phyloP scores from a whole-genome alignment of 2,888 invertebrate genomes.

The Operophtera brumata region DNA sequence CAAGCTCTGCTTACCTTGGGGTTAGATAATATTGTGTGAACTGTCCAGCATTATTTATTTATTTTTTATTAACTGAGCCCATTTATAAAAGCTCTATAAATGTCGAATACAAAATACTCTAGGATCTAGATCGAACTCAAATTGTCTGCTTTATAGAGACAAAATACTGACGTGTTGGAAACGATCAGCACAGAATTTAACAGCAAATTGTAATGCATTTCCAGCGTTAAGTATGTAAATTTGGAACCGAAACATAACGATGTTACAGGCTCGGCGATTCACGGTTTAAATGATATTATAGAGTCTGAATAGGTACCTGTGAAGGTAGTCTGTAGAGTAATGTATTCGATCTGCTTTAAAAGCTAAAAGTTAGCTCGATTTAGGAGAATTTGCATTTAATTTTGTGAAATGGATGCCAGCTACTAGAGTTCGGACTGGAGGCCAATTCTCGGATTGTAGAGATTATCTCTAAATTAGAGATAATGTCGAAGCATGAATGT shows the following conservation, averaged over 20 bases:
- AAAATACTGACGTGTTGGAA: conserved; percentile 18
- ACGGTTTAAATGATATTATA: conserved; percentile 57
- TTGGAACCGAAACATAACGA: conserved; percentile 57
- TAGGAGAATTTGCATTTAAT: conserved; percentile 44
- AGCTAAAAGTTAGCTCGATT: conserved; percentile 41
- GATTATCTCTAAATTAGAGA: too few relatives aligned
- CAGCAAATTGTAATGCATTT: conserved; percentile 56
- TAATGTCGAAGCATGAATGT: too few relatives aligned
- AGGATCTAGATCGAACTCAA: too few relatives aligned
- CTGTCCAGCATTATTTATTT: too few relatives aligned
- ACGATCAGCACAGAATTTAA: conserved; percentile 58
- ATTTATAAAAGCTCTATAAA: too few relatives aligned
- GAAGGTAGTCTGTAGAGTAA: conserved; percentile 16
- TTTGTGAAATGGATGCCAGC: conserved; percentile 45
- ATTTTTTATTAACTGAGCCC: too few relatives aligned
- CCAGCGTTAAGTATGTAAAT: conserved; percentile 67
- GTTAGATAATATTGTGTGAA: too few relatives aligned
- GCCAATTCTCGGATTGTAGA: too few relatives aligned
- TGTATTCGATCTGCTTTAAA: background rate
- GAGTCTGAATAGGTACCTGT: conserved; percentile 46
- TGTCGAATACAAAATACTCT: too few relatives aligned
- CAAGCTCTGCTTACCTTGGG: too few relatives aligned
- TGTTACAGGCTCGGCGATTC: conserved; percentile 57
- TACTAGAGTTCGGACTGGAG: too few relatives aligned
- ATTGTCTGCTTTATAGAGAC: too few relatives aligned